Conservation (phyloP, 2,797 vertebrate species). For the Antennarius maculatus region DNA sequence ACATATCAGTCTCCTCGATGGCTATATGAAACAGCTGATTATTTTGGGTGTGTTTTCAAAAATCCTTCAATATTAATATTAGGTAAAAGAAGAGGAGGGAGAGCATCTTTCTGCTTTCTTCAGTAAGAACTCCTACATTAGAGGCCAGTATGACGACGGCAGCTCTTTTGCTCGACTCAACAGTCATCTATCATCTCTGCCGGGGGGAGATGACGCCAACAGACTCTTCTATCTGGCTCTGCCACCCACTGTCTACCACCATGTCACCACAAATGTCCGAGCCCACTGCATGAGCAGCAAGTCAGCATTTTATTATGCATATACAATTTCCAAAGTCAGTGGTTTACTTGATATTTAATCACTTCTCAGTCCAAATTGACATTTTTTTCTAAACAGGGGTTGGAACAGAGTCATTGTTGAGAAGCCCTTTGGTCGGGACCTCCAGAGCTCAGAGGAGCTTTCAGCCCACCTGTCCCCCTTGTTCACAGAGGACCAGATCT, state of each 20-base stretch:
- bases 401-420: slow-evolving; percentile 93
- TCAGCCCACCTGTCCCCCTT: slow-evolving; percentile 87
- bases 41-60: slow-evolving; percentile 1
- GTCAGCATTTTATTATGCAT: slow-evolving; percentile 66
- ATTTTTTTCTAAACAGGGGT: slow-evolving; percentile 74
- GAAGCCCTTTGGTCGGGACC: slow-evolving; percentile 91
- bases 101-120: slow-evolving; percentile 83
- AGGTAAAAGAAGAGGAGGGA: slow-evolving; percentile 81
- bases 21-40: not conserved
- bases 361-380: slow-evolving; percentile 10
- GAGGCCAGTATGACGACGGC: slow-evolving; percentile 80
- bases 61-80: slow-evolving; percentile 12
- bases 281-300: slow-evolving; percentile 83
- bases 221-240: slow-evolving; percentile 91
- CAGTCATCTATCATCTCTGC: slow-evolving; percentile 78
- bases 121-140: slow-evolving; percentile 83
- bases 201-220: slow-evolving; percentile 80
- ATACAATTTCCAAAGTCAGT: slow-evolving; percentile 17
- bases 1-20: not conserved
- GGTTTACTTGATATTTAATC: not conserved
- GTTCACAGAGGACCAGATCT: slow-evolving; percentile 91
- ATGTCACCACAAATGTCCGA: slow-evolving; percentile 86
- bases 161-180: slow-evolving; percentile 80
- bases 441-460: slow-evolving; percentile 88
- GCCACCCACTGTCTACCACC: slow-evolving; percentile 88